phyloP scores from a whole-genome alignment of 2,888 invertebrate species.

The Thereva unica region DNA sequence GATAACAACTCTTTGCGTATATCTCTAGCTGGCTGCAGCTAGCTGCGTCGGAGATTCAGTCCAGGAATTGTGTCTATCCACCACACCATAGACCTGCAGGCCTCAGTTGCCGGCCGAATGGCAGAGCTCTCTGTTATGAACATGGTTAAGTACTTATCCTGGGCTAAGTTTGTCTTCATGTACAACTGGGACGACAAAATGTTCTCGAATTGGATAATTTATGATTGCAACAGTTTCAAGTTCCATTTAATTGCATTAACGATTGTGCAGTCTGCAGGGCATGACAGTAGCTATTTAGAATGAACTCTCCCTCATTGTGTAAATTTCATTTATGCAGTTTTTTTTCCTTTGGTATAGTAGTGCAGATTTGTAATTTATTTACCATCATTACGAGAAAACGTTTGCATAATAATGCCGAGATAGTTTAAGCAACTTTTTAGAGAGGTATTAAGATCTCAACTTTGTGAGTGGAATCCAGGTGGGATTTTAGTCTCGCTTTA shows the following conservation, averaged over 20 bases:
- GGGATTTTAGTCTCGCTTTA: too few relatives aligned
- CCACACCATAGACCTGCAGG: neutral
- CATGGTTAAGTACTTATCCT: slow-evolving; percentile 33
- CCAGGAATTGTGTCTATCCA: too few relatives aligned
- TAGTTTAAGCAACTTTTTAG: too few relatives aligned
- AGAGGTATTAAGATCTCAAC: too few relatives aligned
- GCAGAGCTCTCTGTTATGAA: slow-evolving; percentile 14
- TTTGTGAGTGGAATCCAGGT: too few relatives aligned
- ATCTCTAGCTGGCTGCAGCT: neutral
- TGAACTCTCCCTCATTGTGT: too few relatives aligned
- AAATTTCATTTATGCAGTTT: too few relatives aligned
- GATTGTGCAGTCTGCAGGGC: slow-evolving; percentile 30
- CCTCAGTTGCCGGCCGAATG: neutral
- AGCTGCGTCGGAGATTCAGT: too few relatives aligned
- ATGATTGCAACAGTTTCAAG: slow-evolving; percentile 45
- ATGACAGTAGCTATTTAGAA: slow-evolving; percentile 14
- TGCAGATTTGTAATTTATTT: too few relatives aligned
- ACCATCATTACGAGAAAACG: too few relatives aligned
- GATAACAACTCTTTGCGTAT: slow-evolving; percentile 21
- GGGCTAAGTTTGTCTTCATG: slow-evolving; percentile 19
- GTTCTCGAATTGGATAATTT: slow-evolving; percentile 47
- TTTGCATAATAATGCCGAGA: too few relatives aligned
- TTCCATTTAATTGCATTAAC: slow-evolving; percentile 46
- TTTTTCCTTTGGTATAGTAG: too few relatives aligned
- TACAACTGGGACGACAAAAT: slow-evolving; percentile 44